A percentile compares a stretch with the other conserved stretches of the same genome.
Evolutionary conservation across 2,113 vertebrate species (phyloP).

Genomic region (Zosterops japonicus): DNA sequence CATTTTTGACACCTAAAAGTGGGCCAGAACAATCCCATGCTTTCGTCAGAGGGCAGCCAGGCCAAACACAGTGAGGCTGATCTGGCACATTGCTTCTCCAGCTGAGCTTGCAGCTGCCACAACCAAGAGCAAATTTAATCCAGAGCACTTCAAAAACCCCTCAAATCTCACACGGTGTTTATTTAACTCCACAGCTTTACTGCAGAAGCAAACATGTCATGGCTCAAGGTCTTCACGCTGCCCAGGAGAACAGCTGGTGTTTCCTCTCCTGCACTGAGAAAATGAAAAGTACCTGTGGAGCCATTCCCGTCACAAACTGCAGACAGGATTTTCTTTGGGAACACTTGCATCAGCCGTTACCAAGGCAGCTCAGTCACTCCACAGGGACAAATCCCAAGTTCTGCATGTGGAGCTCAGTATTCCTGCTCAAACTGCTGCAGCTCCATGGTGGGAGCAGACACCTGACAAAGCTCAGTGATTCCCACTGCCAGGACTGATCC

Average conservation of each 20-base stretch:
- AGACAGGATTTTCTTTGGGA: background rate
- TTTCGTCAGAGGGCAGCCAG: background rate
- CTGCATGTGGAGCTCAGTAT: background rate
- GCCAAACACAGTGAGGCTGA: background rate
- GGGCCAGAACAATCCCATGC: background rate
- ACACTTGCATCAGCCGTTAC: background rate
- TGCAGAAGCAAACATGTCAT: background rate
- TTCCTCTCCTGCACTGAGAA: background rate
- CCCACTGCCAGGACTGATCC: background rate
- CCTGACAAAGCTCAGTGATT: background rate
- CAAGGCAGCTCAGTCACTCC: background rate
- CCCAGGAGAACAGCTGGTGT: background rate
- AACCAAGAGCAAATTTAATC: background rate
- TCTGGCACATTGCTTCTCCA: background rate
- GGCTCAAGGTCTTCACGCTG: background rate
- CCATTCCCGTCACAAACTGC: background rate
- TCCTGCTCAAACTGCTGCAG: background rate
- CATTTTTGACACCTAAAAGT: slow-evolving; percentile 10
- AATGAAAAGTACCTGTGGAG: background rate
- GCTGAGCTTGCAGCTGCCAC: background rate
- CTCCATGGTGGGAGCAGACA: background rate
- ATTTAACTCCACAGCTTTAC: background rate
- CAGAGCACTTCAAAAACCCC: background rate
- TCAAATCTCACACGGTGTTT: background rate
- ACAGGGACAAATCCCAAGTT: background rate